Evolutionary conservation across 2,888 invertebrate species (phyloP).

Genomic region (Agrenia bidenticulata): DNA sequence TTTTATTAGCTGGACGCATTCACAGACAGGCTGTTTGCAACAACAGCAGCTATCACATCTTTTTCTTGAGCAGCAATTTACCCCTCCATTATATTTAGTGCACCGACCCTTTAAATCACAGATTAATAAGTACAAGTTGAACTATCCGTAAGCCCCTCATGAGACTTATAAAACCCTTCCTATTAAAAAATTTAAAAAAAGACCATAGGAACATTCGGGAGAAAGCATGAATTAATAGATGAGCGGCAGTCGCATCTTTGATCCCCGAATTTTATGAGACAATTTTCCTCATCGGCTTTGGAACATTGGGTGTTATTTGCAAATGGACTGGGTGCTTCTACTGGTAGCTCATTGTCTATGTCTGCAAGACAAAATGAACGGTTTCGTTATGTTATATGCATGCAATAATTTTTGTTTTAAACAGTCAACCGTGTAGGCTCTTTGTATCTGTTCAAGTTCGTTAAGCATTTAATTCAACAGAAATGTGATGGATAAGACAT

Average conservation of each 20-base stretch:
- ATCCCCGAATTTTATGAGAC: conserved; percentile 7
- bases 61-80: conserved; percentile 13
- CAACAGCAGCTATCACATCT: conserved; percentile 16
- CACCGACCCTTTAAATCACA: conserved; percentile 8
- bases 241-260: conserved; percentile 14
- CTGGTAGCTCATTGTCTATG: not conserved
- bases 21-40: conserved; percentile 22
- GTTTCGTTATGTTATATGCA: too few species aligned
- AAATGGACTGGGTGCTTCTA: not conserved
- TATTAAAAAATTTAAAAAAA: too few species aligned
- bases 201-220: conserved; percentile 5
- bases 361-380: not conserved
- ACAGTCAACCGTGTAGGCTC: too few species aligned
- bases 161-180: too few species aligned
- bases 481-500: too few species aligned
- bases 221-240: conserved; percentile 10
- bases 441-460: too few species aligned
- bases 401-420: too few species aligned
- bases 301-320: conserved; percentile 1
- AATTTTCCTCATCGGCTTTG: conserved; percentile 18
- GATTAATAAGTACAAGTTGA: not conserved
- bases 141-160: too few species aligned
- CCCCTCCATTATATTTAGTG: conserved; percentile 11
- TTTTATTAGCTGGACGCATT: conserved; percentile 14
- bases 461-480: too few species aligned